These are phyloP conservation scores for Drosophila simulans DNA, from an alignment of 1,140 invertebrate genomes.

Conservation along the genomic window DNA sequence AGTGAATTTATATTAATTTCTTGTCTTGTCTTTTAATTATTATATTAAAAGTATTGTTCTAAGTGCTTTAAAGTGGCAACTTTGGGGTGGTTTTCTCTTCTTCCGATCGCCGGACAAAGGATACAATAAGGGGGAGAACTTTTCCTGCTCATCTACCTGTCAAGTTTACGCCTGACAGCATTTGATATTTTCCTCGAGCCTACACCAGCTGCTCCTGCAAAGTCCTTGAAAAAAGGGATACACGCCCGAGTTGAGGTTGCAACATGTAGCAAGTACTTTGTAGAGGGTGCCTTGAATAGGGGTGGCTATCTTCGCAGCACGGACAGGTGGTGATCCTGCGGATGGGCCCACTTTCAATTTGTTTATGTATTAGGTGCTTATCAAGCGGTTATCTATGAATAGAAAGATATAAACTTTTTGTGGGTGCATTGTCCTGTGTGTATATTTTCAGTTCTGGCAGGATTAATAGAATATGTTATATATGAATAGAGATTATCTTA, in stretches of 20 bases:
- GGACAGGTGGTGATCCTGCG: slow-evolving; percentile 58
- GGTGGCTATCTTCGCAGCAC: slow-evolving; percentile 57
- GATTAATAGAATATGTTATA: background rate
- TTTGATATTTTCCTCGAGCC: slow-evolving; percentile 53
- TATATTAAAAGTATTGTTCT: background rate
- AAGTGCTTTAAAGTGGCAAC: slow-evolving; percentile 48
- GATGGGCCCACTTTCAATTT: slow-evolving; percentile 51
- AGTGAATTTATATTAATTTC: no score
- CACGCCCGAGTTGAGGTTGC: slow-evolving; percentile 45
- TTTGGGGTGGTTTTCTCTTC: slow-evolving; percentile 43
- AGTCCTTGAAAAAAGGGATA: slow-evolving; percentile 71
- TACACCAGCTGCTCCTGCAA: slow-evolving; percentile 46
- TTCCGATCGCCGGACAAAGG: slow-evolving; percentile 18
- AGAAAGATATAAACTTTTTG: slow-evolving; percentile 19
- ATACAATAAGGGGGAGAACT: slow-evolving; percentile 39
- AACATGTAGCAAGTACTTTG: slow-evolving; percentile 48
- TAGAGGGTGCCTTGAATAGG: slow-evolving; percentile 40
- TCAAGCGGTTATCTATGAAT: slow-evolving; percentile 43
- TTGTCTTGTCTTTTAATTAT: no score
- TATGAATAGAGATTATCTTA: background rate
- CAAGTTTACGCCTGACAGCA: slow-evolving; percentile 78
- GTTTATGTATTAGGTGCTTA: slow-evolving; percentile 59
- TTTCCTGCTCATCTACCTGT: slow-evolving; percentile 67
- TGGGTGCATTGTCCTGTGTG: background rate
- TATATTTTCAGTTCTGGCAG: no score